Conservation (phyloP, 2,888 invertebrate species). For the Brachyptera putata region DNA sequence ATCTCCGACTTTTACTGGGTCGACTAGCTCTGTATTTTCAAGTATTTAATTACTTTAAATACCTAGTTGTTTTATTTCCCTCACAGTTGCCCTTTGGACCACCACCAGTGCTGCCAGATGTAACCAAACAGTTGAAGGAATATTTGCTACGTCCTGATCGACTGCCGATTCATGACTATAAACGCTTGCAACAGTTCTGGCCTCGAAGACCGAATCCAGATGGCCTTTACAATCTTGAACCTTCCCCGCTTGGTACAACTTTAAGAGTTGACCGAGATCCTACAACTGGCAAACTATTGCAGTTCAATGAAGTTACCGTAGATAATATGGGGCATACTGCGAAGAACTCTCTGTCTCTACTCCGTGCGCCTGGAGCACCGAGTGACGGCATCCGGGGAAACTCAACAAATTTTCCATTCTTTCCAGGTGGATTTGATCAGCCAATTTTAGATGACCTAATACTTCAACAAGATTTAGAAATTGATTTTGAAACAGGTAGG, state of each 20-base stretch:
- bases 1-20: too few relatives aligned
- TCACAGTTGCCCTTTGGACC: slow-evolving; percentile 45
- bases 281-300: slow-evolving; percentile 68
- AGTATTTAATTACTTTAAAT: too few relatives aligned
- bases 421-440: slow-evolving; percentile 75
- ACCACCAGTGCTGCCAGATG: slow-evolving; percentile 63
- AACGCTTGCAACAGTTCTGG: slow-evolving; percentile 65
- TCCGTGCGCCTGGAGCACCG: slow-evolving; percentile 69
- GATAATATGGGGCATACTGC: slow-evolving; percentile 60
- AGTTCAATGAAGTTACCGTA: slow-evolving; percentile 58
- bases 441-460: slow-evolving; percentile 42
- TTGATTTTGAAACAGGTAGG: slow-evolving; percentile 43
- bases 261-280: slow-evolving; percentile 65
- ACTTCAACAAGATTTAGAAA: slow-evolving; percentile 32
- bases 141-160: slow-evolving; percentile 64
- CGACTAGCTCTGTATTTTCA: too few relatives aligned
- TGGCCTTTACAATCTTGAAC: slow-evolving; percentile 50
- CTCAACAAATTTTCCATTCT: slow-evolving; percentile 77
- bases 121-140: slow-evolving; percentile 59
- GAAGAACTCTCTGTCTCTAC: slow-evolving; percentile 74
- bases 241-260: slow-evolving; percentile 50
- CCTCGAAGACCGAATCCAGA: slow-evolving; percentile 52
- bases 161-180: slow-evolving; percentile 67
- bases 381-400: slow-evolving; percentile 69
- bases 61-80: not conserved